Evolutionary conservation across 2,113 vertebrate species (phyloP), one percentile per base, ranked within the genome.

Genomic region (Nematolebias whitei): DNA sequence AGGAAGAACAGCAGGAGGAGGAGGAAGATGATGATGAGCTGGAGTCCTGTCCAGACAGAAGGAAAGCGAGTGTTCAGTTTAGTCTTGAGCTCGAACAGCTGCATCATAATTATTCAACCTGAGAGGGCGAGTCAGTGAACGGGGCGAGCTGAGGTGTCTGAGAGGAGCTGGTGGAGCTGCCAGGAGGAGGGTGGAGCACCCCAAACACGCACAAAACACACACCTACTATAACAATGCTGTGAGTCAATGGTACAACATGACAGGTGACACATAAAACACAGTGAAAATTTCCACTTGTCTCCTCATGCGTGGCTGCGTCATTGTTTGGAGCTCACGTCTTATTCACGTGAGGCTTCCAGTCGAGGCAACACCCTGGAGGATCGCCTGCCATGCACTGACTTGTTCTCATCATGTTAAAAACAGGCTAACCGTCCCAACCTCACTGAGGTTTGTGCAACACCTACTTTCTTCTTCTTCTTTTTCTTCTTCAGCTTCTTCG

Each of bases 391-490:
- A n/a, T 14, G 29, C 45, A 41, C 12, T 15, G 13, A 35, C 32
- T 35, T 35, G 26, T 29, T 22, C 29, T 61, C 0, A 26, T 20
- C 16, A n/a, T 7, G 29, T 10, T 1, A 20, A 2, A 29, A 23
- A 51, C 16, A 26, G 2, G 2, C 45, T 4, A 5, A 50, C 12
- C 13, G 1, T 19, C 2, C 9, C 20, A 32, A 12, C 39, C 15
- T 59, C 35, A 35, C 39, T 14, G 55, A 51, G 13, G 15, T 41
- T 41, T 19, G 2, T 48, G 4, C 56, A 9, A 52, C 19, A 76
- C 81, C 39, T 79, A 87, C 88, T 43, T 84, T 88, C 59, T 79
- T 88, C 35, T 79, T 88, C 24, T 81, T 89, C 23, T 65, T 83
- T 4, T 72, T 75, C 49, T 73, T 79, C 52, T 78, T 88, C 22